Conservation (phyloP, 2,113 vertebrate species). For the Aegotheles bennettii region DNA sequence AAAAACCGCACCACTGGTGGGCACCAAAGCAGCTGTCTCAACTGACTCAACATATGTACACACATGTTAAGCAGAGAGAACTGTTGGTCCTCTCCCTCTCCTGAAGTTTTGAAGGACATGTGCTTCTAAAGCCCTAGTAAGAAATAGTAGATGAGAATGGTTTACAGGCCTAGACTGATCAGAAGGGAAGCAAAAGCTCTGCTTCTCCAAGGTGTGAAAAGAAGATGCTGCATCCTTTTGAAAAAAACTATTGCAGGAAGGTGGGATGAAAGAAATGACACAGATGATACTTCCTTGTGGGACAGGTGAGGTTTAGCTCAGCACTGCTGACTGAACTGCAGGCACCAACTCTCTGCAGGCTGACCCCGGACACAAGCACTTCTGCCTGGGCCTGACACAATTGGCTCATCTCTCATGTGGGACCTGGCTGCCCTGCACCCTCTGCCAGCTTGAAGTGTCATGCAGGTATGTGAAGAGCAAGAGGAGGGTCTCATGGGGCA, state of each 20-base stretch:
- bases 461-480: not conserved
- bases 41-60: not conserved
- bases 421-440: not conserved
- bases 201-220: not conserved
- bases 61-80: not conserved
- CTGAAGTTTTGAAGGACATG: not conserved
- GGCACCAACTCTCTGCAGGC: rapidly evolving
- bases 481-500: rapidly evolving
- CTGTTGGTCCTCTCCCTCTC: not conserved
- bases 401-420: rapidly evolving
- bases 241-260: not conserved
- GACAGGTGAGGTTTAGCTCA: not conserved
- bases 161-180: not conserved
- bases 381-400: not conserved
- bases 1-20: rapidly evolving
- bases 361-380: rapidly evolving
- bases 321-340: not conserved
- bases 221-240: not conserved
- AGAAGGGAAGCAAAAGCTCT: not conserved
- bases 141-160: not conserved
- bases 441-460: not conserved
- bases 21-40: not conserved
- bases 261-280: not conserved
- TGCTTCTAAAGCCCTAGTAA: not conserved
- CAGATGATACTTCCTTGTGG: not conserved